Conservation (phyloP, 2,797 vertebrate species). For the Hylomyscus alleni region DNA sequence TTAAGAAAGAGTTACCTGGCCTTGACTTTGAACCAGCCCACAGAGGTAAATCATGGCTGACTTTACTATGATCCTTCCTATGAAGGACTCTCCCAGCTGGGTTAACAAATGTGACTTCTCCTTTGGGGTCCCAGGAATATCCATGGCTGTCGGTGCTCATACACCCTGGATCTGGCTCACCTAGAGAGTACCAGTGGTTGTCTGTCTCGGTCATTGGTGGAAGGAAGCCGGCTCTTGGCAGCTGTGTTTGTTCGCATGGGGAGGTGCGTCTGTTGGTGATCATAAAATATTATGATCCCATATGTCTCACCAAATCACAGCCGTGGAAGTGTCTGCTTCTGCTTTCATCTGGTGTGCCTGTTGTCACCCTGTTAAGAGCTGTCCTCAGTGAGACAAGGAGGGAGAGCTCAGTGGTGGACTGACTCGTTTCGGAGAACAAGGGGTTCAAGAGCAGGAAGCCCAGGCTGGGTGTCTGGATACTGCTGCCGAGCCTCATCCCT, state of each 20-base stretch:
- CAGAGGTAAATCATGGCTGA: rapidly evolving
- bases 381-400: neutral
- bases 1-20: neutral
- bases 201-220: rapidly evolving
- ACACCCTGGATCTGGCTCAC: no score
- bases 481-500: rapidly evolving
- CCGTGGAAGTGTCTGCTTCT: neutral
- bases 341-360: neutral
- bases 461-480: rapidly evolving
- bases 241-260: conserved; percentile 57
- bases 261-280: conserved; percentile 33
- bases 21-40: neutral
- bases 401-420: neutral
- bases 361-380: neutral
- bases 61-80: rapidly evolving
- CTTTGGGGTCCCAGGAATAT: neutral
- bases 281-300: conserved; percentile 51
- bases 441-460: rapidly evolving
- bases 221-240: neutral
- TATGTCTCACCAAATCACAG: conserved; percentile 3
- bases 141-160: rapidly evolving
- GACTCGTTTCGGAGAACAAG: neutral
- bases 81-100: neutral
- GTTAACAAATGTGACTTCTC: rapidly evolving
- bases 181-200: rapidly evolving